Base-by-base conservation (phyloP, 2,113 vertebrate species). In the Accipiter cooperii region DNA sequence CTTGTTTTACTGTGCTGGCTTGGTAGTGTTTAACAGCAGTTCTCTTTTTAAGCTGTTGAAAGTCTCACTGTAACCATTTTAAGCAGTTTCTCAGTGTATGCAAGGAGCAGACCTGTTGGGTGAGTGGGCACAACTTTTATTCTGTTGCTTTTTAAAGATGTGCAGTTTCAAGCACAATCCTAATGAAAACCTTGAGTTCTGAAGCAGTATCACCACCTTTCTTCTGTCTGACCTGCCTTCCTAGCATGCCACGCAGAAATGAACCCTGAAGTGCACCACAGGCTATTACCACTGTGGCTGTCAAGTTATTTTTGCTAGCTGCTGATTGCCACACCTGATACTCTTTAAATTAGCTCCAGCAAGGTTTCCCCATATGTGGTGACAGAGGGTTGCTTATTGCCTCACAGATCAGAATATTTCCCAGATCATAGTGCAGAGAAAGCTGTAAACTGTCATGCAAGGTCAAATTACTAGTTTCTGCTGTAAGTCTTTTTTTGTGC, bases 261-360 rank as follows among this genome's bases (percentile, higher is more conserved):
- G 38, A 88, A n/a, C 57, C 40, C 61, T 65, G 69, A 87, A 79
- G 44, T 54, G 61, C 58, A 70, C 84, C 70, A 58, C 55, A 85
- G 57, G 61, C 21, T 40, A 24, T 69, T 84, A 42, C 89, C 46
- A 61, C 78, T 74, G 44, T 83, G 57, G 13, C 61, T 93, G 84
- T 85, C 77, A 82, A 44, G 81, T 75, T 91, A 79, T 96, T 95
- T 95, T 90, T 95, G 52, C 81, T 75, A n/a, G 47, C 74, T 83
- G 46, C 66, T 80, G 84, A 91, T 91, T 95, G 74, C 65, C 58
- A 63, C 66, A 89, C 87, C 93, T 92, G 77, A 79, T 93, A 83
- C 54, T 92, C 80, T 94, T 96, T 85, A 97, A 95, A 94, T 91
- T 89, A 91, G 28, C 81, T 97, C 61, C 81, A 87, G 77, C 77